Evolutionary conservation across 2,113 vertebrate genomes (phyloP).

Genomic region (Mesitornis unicolor): DNA sequence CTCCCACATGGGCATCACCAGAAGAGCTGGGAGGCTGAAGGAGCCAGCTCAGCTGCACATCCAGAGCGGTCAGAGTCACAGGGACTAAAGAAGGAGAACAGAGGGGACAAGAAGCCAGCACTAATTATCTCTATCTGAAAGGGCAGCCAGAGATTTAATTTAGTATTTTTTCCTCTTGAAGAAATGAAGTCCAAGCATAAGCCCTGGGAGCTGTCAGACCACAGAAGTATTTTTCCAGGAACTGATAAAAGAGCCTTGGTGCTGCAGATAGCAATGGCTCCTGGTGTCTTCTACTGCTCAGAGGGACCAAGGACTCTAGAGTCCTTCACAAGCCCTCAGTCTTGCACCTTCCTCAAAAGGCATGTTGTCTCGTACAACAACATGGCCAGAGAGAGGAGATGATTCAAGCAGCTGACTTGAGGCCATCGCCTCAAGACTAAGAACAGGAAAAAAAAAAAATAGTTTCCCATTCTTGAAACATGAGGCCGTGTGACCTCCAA

Average conservation of each 20-base stretch:
- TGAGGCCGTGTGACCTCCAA: neutral
- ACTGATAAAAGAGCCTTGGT: neutral
- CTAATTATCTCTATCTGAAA: neutral
- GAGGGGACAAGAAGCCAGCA: neutral
- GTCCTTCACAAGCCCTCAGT: neutral
- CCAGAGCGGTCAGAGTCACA: neutral
- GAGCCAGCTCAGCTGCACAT: neutral
- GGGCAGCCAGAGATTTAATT: neutral
- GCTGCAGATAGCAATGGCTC: neutral
- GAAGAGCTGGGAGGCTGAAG: neutral
- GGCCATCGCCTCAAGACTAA: conserved; percentile 14
- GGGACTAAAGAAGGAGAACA: neutral
- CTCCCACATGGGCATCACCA: neutral
- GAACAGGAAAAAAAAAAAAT: neutral
- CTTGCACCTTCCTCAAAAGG: neutral
- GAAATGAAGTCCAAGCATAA: neutral
- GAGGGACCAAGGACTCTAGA: neutral
- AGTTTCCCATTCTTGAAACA: conserved; percentile 15
- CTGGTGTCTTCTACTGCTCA: neutral
- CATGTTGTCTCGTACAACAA: neutral
- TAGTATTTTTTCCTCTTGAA: neutral
- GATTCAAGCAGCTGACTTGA: neutral
- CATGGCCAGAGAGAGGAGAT: neutral
- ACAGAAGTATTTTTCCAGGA: neutral
- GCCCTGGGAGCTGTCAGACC: neutral